Evolutionary conservation across 2,113 vertebrate species (phyloP).

Genomic region (Hemibates koningsi): DNA sequence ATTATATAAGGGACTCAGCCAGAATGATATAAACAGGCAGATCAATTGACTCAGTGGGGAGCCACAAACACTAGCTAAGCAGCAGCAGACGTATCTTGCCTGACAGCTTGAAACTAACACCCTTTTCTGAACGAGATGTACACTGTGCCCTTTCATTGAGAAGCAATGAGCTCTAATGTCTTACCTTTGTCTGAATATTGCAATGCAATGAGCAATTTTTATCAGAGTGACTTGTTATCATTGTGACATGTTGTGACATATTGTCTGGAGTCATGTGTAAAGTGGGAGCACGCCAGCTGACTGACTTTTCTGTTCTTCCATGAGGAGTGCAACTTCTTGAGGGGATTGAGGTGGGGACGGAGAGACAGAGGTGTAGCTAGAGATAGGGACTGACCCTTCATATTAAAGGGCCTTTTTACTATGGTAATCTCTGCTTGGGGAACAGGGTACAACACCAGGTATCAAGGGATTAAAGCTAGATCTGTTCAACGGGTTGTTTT

Average conservation of each 20-base stretch:
- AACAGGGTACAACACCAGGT: slow-evolving; percentile 63
- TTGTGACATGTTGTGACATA: slow-evolving; percentile 63
- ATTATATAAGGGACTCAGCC: not conserved
- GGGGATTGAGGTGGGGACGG: not conserved
- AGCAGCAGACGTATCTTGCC: slow-evolving; percentile 14
- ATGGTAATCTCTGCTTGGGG: slow-evolving; percentile 62
- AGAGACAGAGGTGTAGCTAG: slow-evolving; percentile 15
- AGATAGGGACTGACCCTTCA: slow-evolving; percentile 63
- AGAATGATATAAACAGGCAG: not conserved
- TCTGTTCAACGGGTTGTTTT: slow-evolving; percentile 10
- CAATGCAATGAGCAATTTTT: slow-evolving; percentile 73
- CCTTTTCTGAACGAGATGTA: slow-evolving; percentile 44
- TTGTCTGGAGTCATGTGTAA: slow-evolving; percentile 61
- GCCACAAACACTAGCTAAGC: slow-evolving; percentile 4
- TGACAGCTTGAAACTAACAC: slow-evolving; percentile 24
- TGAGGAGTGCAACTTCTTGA: slow-evolving; percentile 19
- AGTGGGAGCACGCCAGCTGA: slow-evolving; percentile 49
- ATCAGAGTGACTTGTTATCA: slow-evolving; percentile 64
- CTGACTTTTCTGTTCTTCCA: slow-evolving; percentile 59
- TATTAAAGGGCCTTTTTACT: slow-evolving; percentile 70
- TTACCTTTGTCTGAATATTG: slow-evolving; percentile 73
- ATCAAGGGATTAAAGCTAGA: slow-evolving; percentile 43
- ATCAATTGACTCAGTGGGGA: not conserved
- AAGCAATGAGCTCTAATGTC: slow-evolving; percentile 72
- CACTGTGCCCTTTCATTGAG: slow-evolving; percentile 66